Percentiles rank a stretch among this genome's conserved stretches.
These are phyloP conservation scores for Lepus americanus DNA, from an alignment of 2,113 vertebrate genomes.

Conservation along the genomic window DNA sequence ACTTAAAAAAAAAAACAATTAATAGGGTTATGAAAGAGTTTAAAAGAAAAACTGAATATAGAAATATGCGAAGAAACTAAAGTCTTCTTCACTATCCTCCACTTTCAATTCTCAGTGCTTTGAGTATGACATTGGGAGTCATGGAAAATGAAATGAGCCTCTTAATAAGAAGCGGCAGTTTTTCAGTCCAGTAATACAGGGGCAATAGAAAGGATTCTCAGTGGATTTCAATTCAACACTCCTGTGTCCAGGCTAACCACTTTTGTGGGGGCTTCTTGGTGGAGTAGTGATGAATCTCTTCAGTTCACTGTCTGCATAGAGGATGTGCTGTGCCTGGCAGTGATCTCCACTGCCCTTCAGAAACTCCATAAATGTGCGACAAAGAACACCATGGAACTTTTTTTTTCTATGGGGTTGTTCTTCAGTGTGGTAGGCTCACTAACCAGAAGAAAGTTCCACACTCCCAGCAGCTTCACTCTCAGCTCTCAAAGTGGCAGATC, in stretches of 20 bases:
- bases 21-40: slow-evolving; percentile 86
- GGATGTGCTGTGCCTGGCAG: slow-evolving; percentile 99
- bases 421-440: no score
- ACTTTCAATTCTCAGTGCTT: slow-evolving; percentile 90
- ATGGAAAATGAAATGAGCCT: slow-evolving; percentile 91
- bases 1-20: slow-evolving; percentile 86
- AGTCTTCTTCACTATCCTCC: slow-evolving; percentile 90
- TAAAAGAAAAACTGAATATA: slow-evolving; percentile 85
- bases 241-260: slow-evolving; percentile 90
- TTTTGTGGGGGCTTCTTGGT: slow-evolving; percentile 93
- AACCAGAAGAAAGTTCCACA: no score
- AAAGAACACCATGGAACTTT: slow-evolving; percentile 99
- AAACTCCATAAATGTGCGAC: slow-evolving; percentile 99
- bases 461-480: no score
- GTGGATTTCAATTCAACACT: slow-evolving; percentile 90
- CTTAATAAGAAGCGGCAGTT: slow-evolving; percentile 94
- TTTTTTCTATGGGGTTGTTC: slow-evolving; percentile 83
- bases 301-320: slow-evolving; percentile 99
- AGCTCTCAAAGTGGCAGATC: background rate
- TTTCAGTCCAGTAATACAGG: slow-evolving; percentile 96
- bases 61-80: slow-evolving; percentile 90
- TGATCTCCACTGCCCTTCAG: slow-evolving; percentile 99
- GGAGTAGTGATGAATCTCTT: slow-evolving; percentile 92
- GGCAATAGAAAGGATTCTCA: slow-evolving; percentile 94
- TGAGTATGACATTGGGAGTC: slow-evolving; percentile 86